phyloP scores from a whole-genome alignment of 2,888 invertebrate genomes.

The Zele albiditarsus region DNA sequence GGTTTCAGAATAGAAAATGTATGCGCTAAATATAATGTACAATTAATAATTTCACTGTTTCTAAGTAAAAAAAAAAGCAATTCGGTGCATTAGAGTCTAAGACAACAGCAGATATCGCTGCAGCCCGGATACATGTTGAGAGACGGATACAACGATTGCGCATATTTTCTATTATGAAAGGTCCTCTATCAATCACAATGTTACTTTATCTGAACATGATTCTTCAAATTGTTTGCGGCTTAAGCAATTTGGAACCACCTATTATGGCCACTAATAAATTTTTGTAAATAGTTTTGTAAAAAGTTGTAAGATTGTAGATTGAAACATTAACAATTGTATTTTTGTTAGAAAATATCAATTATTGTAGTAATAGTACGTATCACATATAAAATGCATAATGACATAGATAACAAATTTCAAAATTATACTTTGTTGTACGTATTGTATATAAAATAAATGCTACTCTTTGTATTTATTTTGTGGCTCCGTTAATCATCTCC shows the following conservation, averaged over 20 bases:
- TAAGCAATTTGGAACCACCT: conserved; percentile 35
- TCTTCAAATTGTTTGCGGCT: conserved; percentile 2
- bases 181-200: conserved; percentile 9
- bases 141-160: conserved; percentile 48
- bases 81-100: conserved; percentile 44
- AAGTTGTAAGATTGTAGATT: neutral
- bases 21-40: conserved; percentile 42
- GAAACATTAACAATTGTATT: neutral
- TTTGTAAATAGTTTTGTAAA: conserved; percentile 14
- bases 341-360: too few species aligned
- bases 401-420: too few species aligned
- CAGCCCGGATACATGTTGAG: conserved; percentile 51
- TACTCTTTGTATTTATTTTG: too few species aligned
- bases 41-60: conserved; percentile 49
- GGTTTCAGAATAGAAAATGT: conserved; percentile 48
- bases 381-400: too few species aligned
- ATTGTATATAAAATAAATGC: too few species aligned
- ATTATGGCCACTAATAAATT: conserved; percentile 37
- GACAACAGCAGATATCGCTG: conserved; percentile 45
- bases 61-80: conserved; percentile 43
- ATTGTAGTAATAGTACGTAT: too few species aligned
- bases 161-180: conserved; percentile 45
- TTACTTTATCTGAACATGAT: conserved; percentile 23
- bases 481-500: too few species aligned
- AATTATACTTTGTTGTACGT: too few species aligned